Evolutionary conservation across 2,888 invertebrate species (phyloP).

Genomic region (Eupithecia inturbata): DNA sequence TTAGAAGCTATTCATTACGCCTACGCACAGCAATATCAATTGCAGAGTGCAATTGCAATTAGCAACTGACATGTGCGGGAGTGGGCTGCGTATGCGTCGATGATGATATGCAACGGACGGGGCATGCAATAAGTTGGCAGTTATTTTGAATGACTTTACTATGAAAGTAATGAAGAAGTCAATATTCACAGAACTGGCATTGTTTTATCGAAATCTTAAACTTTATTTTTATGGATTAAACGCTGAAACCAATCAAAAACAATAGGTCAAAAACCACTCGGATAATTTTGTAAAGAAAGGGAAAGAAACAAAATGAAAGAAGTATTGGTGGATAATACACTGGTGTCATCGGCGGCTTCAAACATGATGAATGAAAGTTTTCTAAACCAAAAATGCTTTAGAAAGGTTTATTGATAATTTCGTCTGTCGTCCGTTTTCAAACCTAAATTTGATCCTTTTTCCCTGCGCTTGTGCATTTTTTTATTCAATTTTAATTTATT

Average conservation of each 20-base stretch:
- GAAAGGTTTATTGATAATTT: too few relatives aligned
- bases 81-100: constrained; percentile 23
- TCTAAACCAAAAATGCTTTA: too few relatives aligned
- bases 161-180: too few relatives aligned
- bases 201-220: neutral
- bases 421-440: too few relatives aligned
- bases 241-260: neutral
- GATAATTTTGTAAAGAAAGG: neutral
- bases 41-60: constrained; percentile 45
- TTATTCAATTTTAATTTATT: too few relatives aligned
- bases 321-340: too few relatives aligned
- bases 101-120: constrained; percentile 32
- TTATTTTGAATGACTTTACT: neutral
- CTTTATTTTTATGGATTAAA: neutral
- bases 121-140: constrained; percentile 30
- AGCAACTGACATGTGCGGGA: constrained; percentile 30
- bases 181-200: neutral
- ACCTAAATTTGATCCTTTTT: too few relatives aligned
- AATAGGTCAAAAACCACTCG: too few relatives aligned
- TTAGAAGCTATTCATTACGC: constrained; percentile 31
- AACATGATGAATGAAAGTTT: too few relatives aligned
- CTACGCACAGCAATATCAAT: constrained; percentile 28
- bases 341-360: too few relatives aligned
- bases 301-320: too few relatives aligned
- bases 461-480: too few relatives aligned